Evolutionary conservation across 2,888 invertebrate species (phyloP), one percentile per base, ranked within the genome.

Genomic region (Ochropacha duplaris): DNA sequence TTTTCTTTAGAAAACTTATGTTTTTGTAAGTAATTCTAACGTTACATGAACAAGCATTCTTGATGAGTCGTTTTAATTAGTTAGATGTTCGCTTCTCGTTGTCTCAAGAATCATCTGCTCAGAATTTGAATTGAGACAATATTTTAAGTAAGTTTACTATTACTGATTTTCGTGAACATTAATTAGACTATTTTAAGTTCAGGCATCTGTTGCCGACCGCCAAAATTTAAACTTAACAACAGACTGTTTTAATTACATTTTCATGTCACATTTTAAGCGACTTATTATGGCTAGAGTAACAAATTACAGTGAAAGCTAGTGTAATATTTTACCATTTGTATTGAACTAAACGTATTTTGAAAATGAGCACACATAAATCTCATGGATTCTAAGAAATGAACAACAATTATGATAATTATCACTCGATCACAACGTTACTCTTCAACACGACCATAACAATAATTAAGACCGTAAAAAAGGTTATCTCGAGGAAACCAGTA

Each of bases 381-480:
- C 57, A 66, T 57, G 65, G 67, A 66, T 87, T 86, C 84, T 76
- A 57, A 68, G 81, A 87, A 86, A 84, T 78, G 72, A 81, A 81
- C 75, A 84, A 81, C 83, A 85, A 88, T 88, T 87, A 89, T 85
- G 78, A 86, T 88, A 86, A 90, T 89, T 88, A 87, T 87, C 86
- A 78, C 83, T 70, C 86, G 78, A 83, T 81, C 84, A 79, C 77
- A 73, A 77, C 73, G 74, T 75, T 78, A 73, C 76, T 82, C 82
- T 78, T 74, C 75, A 78, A 79, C 82, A 81, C 73, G 74, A 71
- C 79, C 74, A 79, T 86, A 88, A 84, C 83, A 86, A 88, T 88
- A 87, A 90, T 90, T 88, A 88, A 86, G 84, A 81, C 79, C 76
- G 78, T 88, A 86, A 87, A 86, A 87, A 85, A 77, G 74, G 81